Evolutionary conservation across 2,888 invertebrate species (phyloP).

Genomic region (Cremastinae sp.): DNA sequence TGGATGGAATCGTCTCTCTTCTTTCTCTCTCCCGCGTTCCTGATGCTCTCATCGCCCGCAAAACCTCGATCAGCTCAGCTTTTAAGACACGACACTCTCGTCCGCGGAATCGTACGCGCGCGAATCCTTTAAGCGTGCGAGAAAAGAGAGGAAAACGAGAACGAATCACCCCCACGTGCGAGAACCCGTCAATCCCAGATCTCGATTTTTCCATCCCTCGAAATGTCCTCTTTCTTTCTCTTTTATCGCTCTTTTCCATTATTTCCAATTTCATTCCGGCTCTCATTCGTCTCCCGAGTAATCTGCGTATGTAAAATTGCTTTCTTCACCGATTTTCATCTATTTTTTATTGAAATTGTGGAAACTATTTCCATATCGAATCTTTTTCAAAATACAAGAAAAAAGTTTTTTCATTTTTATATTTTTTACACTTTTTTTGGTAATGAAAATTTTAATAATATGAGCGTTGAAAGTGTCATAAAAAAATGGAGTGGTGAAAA

Average conservation of each 20-base stretch:
- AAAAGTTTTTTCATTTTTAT: too few relatives aligned
- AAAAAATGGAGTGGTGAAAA: too few relatives aligned
- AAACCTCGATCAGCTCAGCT: constrained; percentile 61
- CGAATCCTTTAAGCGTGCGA: constrained; percentile 34
- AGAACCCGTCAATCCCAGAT: constrained; percentile 64
- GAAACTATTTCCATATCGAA: too few relatives aligned
- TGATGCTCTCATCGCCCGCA: constrained; percentile 58
- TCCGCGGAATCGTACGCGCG: not conserved
- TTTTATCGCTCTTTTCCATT: constrained; percentile 71
- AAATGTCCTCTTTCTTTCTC: constrained; percentile 9
- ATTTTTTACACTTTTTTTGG: too few relatives aligned
- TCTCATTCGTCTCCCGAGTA: not conserved
- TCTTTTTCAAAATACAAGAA: too few relatives aligned
- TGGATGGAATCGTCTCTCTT: constrained; percentile 50
- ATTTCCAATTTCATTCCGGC: constrained; percentile 67
- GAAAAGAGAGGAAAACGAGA: constrained; percentile 55
- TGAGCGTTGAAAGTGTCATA: too few relatives aligned
- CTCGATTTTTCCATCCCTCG: constrained; percentile 49
- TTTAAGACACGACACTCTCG: constrained; percentile 73
- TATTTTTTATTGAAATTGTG: too few relatives aligned
- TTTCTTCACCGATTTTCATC: constrained; percentile 7
- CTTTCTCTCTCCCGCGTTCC: constrained; percentile 58
- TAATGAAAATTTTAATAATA: too few relatives aligned
- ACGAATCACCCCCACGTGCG: constrained; percentile 56
- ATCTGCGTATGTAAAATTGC: not conserved